Conservation (phyloP, 2,113 vertebrate genomes). For the Trogon surrucura region DNA sequence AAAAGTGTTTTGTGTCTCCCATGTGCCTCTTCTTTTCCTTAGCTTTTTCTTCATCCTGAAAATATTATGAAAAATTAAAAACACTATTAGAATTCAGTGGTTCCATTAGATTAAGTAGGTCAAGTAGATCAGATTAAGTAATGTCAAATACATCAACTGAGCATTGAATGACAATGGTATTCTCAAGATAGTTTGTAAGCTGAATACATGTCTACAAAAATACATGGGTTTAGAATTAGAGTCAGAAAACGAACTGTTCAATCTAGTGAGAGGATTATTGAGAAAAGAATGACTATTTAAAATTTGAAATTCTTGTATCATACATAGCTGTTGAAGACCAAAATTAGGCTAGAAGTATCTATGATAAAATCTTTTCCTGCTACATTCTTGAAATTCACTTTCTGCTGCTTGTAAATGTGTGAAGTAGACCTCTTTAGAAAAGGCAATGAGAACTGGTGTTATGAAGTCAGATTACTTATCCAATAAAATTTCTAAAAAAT, state of each 20-base stretch:
- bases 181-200: not conserved
- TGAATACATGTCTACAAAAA: not conserved
- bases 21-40: slow-evolving; percentile 78
- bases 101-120: not conserved
- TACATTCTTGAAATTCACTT: not conserved
- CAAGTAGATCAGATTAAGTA: not conserved
- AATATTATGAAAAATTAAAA: slow-evolving; percentile 7
- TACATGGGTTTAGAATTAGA: not conserved
- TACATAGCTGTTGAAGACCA: not conserved
- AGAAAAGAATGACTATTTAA: not conserved
- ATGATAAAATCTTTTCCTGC: not conserved
- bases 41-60: slow-evolving; percentile 75
- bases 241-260: not conserved
- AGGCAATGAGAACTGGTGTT: not conserved
- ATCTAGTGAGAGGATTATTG: not conserved
- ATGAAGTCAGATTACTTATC: not conserved
- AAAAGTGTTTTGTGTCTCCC: slow-evolving; percentile 90
- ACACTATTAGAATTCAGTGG: not conserved
- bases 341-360: not conserved
- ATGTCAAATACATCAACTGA: not conserved
- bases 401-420: not conserved
- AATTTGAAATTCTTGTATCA: not conserved
- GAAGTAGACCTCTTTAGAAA: not conserved
- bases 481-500: not conserved
- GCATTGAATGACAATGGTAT: not conserved